These are phyloP conservation scores for Toxotes chatareus DNA, from an alignment of 2,113 vertebrate species.

Conservation along the genomic window DNA sequence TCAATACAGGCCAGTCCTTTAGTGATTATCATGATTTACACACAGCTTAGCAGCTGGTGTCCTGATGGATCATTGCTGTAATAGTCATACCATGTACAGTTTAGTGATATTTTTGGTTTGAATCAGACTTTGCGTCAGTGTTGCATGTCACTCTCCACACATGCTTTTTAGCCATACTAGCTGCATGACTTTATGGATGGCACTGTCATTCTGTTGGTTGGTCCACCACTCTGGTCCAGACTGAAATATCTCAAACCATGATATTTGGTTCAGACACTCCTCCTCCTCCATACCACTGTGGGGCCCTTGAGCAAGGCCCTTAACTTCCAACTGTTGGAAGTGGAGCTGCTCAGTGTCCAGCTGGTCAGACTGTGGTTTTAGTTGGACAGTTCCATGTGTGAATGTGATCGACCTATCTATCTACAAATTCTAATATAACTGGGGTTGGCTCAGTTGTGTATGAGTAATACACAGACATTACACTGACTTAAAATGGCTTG, in stretches of 20 bases:
- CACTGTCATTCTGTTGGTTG: neutral
- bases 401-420: too few relatives aligned
- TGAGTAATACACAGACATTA: neutral
- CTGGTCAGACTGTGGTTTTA: too few relatives aligned
- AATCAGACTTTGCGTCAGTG: constrained; percentile 1
- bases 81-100: neutral
- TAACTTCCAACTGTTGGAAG: too few relatives aligned
- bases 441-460: neutral
- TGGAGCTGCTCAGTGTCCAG: too few relatives aligned
- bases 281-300: too few relatives aligned
- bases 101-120: neutral
- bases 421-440: too few relatives aligned
- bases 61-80: neutral
- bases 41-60: constrained; percentile 10
- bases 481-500: neutral
- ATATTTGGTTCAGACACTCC: neutral
- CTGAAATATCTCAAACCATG: neutral
- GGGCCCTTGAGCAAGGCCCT: too few relatives aligned
- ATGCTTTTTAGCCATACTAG: neutral
- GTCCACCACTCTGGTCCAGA: neutral
- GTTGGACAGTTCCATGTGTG: too few relatives aligned
- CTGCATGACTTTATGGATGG: neutral
- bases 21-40: constrained; percentile 1
- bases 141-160: neutral
- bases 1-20: constrained; percentile 6